Conservation (phyloP, 64 coral and sea anemone species). For the Stichodactyla helianthus region DNA sequence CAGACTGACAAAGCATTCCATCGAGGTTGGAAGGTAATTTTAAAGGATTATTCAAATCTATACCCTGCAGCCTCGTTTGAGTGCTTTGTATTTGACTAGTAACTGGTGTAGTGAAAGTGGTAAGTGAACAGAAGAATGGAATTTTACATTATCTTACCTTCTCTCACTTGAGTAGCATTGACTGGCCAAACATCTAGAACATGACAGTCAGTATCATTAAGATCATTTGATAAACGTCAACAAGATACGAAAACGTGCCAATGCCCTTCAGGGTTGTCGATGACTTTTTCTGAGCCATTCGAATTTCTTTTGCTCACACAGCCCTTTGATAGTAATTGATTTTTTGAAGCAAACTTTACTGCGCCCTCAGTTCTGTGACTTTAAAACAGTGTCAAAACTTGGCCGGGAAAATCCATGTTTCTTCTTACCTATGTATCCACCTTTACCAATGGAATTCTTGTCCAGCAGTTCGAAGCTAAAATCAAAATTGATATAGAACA, state of each 20-base stretch:
- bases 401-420: neutral
- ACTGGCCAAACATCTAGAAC: slow-evolving; percentile 92
- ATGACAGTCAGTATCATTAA: neutral
- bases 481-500: neutral
- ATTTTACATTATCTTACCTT: slow-evolving; percentile 45
- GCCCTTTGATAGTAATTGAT: too few species aligned
- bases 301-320: neutral
- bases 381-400: too few species aligned
- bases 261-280: neutral
- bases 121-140: neutral
- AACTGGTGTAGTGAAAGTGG: too few species aligned
- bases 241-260: neutral
- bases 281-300: neutral
- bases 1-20: too few species aligned
- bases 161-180: slow-evolving; percentile 56
- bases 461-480: slow-evolving; percentile 65
- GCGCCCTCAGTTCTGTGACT: too few species aligned
- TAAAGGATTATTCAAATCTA: too few species aligned
- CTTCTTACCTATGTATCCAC: slow-evolving; percentile 67
- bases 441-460: slow-evolving; percentile 59
- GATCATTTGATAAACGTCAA: neutral
- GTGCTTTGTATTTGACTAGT: too few species aligned
- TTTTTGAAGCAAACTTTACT: neutral
- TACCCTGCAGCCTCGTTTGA: too few species aligned
- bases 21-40: too few species aligned